Conservation (phyloP, 1,140 invertebrate species). For the Bombus soroeensis region DNA sequence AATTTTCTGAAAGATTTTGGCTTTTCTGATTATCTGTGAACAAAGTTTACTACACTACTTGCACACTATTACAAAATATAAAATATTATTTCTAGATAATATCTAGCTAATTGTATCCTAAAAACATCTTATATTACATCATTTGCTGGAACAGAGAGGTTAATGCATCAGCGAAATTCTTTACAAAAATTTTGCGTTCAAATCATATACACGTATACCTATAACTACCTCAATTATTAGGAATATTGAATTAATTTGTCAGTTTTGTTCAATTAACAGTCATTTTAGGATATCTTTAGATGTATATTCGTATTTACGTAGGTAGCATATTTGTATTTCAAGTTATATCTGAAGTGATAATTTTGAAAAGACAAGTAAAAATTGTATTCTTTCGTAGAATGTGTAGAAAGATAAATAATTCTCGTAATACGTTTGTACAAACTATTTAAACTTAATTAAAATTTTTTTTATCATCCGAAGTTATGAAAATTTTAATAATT, state of each 20-base stretch:
- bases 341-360: not conserved
- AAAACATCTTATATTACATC: not conserved
- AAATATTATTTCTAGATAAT: not conserved
- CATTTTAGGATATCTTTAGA: no score
- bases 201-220: no score
- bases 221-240: not conserved
- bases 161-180: no score
- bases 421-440: not conserved
- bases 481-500: no score
- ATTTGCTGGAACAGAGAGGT: not conserved
- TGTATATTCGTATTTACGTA: no score
- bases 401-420: not conserved
- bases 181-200: no score
- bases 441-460: not conserved
- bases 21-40: not conserved
- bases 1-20: not conserved
- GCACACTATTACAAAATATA: not conserved
- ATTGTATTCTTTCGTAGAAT: not conserved
- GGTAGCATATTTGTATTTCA: no score
- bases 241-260: not conserved
- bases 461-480: no score
- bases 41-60: no score
- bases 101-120: not conserved
- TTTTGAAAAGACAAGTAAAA: not conserved
- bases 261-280: not conserved